A percentile compares a stretch with the other conserved stretches of the same genome.
phyloP scores from a whole-genome alignment of 1,140 invertebrate genomes.

The Hermetia illucens region DNA sequence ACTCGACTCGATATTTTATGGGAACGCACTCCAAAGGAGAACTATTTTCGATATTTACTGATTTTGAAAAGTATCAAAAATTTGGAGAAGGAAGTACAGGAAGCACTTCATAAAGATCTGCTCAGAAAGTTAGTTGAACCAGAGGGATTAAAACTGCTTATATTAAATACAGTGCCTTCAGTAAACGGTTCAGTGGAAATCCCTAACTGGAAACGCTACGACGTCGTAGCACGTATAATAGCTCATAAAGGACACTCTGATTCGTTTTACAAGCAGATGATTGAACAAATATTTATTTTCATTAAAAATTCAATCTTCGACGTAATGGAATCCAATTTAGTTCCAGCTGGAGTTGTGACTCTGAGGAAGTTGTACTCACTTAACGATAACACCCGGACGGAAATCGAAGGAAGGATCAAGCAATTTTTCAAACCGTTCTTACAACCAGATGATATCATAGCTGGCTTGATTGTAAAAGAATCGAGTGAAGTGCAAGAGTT shows the following conservation, averaged over 20 bases:
- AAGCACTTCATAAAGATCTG: constrained; percentile 16
- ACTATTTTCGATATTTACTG: constrained; percentile 12
- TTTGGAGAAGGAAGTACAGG: constrained; percentile 9
- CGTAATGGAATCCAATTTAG: constrained; percentile 2
- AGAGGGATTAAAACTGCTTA: constrained; percentile 16
- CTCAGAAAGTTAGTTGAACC: constrained; percentile 10
- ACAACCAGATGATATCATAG: constrained; percentile 14
- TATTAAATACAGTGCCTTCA: constrained; percentile 12
- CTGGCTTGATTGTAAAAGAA: constrained; percentile 20
- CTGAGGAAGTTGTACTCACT: constrained; percentile 15
- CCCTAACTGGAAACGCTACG: constrained; percentile 8
- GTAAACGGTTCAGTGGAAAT: constrained; percentile 3
- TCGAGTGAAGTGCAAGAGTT: constrained; percentile 12
- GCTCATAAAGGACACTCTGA: constrained; percentile 10
- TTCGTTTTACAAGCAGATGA: constrained; percentile 12
- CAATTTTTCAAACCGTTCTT: constrained; percentile 7
- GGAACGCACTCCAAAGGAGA: neutral
- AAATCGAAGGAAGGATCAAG: constrained; percentile 8
- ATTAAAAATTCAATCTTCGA: constrained; percentile 10
- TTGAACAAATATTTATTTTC: constrained; percentile 15
- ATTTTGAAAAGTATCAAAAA: constrained; percentile 15
- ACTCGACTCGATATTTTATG: neutral
- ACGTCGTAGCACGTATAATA: constrained; percentile 19
- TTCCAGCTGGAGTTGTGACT: constrained; percentile 13
- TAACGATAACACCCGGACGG: constrained; percentile 8